Evolutionary conservation across 2,113 vertebrate species (phyloP), one percentile per base, ranked within the genome.

Genomic region (Desmodus rotundus): DNA sequence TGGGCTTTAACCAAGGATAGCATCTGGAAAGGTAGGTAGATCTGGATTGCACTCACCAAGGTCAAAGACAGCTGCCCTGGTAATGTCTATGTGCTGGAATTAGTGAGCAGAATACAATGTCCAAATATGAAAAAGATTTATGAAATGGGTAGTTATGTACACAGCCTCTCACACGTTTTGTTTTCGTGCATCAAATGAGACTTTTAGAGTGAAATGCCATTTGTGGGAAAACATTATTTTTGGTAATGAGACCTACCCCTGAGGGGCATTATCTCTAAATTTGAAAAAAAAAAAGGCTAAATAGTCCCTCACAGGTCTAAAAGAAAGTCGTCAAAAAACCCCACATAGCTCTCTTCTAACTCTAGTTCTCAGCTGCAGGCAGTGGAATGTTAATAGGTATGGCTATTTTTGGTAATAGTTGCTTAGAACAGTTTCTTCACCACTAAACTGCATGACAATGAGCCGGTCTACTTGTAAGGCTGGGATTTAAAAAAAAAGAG

Each of bases 331-430:
- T 84, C 41, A 67, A 72, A 63, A 93, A 73, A 41, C 13, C 11
- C 67, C 87, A 22, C 67, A 81, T 7, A 4, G 77, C 67, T 81
- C 80, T 78, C 31, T 41, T 22, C 52, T 73, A 67, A 90, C 73
- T 73, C 72, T 63, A 70, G 74, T 58, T 94, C 68, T 87, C 47
- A 47, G 47, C 4, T 50, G 58, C 41, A 67, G 73, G 47, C 56
- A 86, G 78, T 28, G 67, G 70, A 83, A 94, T 89, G 86, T 89
- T 96, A 96, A 80, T 74, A 94, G 89, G 93, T 96, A 63, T 38
- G 74, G 96, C 86, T 98, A 96, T 94, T 96, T 97, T 96, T 83
- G 96, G 94, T 91, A 93, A 89, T 52, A 93, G 95, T 72, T 93
- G 56, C 81, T 94, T 82, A 96, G 72, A 93, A 95, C 94, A 91